A percentile compares a stretch with the other conserved stretches of the same genome.
Conservation (phyloP, 2,888 invertebrate genomes). For the Eristalis intricaria region DNA sequence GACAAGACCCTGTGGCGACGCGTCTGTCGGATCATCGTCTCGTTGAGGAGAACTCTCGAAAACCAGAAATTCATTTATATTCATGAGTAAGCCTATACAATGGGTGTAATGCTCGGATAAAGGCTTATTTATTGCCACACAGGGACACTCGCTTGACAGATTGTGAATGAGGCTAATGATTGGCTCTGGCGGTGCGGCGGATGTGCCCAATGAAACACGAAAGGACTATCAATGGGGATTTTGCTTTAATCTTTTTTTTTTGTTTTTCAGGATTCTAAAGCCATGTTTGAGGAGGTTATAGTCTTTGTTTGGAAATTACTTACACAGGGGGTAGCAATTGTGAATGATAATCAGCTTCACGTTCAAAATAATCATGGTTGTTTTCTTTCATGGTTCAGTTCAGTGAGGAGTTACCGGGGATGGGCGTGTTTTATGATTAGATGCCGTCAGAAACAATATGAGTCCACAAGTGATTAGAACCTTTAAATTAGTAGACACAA, state of each 20-base stretch:
- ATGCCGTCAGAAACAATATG: no score
- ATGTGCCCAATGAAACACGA: not conserved
- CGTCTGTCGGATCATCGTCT: conserved; percentile 17
- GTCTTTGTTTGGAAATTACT: no score
- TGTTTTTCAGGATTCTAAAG: not conserved
- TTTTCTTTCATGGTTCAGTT: no score
- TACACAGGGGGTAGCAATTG: no score
- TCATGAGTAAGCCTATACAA: conserved; percentile 30
- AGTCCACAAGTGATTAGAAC: no score
- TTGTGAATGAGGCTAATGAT: not conserved
- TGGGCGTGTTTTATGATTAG: no score
- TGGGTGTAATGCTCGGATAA: conserved; percentile 33
- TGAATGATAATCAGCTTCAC: no score
- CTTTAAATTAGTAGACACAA: no score
- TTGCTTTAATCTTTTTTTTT: not conserved
- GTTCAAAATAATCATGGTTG: no score
- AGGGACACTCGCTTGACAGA: not conserved
- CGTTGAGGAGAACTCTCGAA: not conserved
- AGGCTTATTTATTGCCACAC: conserved; percentile 38
- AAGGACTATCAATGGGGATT: not conserved
- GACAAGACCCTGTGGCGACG: conserved; percentile 8
- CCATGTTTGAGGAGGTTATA: not conserved
- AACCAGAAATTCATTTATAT: conserved; percentile 44
- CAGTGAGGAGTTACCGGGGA: no score
- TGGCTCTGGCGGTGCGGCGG: not conserved